phyloP scores from a whole-genome alignment of 1,140 invertebrate species.

The Geopemphigus sp. region DNA sequence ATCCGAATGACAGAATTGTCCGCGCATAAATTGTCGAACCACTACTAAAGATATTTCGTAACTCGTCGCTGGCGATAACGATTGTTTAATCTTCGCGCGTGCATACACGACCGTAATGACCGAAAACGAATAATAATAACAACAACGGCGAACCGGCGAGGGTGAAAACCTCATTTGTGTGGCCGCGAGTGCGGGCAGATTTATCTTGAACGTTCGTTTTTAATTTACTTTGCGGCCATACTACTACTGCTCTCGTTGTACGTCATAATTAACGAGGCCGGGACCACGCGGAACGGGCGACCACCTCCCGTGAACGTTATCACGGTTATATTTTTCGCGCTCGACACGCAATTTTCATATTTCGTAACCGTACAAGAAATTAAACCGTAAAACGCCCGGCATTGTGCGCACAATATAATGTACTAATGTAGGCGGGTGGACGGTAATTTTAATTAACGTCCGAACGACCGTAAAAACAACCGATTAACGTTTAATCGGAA shows the following conservation, averaged over 20 bases:
- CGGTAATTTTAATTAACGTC: constrained; percentile 14
- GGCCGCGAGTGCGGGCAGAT: neutral
- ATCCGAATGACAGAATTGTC: no score
- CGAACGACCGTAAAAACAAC: neutral
- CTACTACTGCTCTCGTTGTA: neutral
- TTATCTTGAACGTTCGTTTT: constrained; percentile 37
- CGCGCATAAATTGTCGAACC: no score
- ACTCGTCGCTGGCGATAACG: no score
- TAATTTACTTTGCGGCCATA: constrained; percentile 10
- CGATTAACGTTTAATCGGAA: neutral
- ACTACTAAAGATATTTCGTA: no score
- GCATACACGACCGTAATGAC: constrained; percentile 2
- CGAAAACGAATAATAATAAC: neutral
- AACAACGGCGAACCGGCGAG: neutral
- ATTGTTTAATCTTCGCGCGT: no score
- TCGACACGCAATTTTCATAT: constrained; percentile 27
- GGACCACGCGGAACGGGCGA: neutral
- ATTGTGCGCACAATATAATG: neutral
- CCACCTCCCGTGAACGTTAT: neutral
- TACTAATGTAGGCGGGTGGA: neutral
- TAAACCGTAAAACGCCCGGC: neutral
- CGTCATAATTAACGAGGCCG: constrained; percentile 12
- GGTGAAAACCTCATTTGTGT: constrained; percentile 28
- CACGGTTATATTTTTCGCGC: neutral
- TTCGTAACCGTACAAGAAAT: neutral